Evolutionary conservation across 2,113 vertebrate genomes (phyloP).

Genomic region (Megaptera novaeangliae): DNA sequence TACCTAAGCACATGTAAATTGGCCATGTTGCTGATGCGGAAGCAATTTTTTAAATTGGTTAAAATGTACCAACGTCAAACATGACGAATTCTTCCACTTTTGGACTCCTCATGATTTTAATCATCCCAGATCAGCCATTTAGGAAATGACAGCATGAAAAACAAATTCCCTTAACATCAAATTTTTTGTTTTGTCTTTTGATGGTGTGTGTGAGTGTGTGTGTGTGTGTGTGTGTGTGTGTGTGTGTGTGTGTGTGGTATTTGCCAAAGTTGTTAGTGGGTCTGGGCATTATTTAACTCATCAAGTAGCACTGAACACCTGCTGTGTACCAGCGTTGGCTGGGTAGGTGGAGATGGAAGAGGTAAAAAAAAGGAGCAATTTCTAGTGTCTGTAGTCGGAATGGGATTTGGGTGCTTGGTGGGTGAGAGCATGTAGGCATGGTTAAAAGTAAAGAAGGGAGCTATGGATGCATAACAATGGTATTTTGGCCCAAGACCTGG

Average conservation of each 20-base stretch:
- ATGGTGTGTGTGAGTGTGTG: not conserved
- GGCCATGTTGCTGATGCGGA: constrained; percentile 65
- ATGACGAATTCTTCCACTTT: constrained; percentile 73
- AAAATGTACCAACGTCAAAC: constrained; percentile 71
- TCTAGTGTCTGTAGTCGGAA: not conserved
- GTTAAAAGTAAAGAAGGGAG: not conserved
- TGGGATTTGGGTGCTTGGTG: not conserved
- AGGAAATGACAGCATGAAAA: constrained; percentile 43
- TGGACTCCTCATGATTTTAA: constrained; percentile 73
- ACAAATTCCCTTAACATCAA: constrained; percentile 17
- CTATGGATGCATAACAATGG: not conserved
- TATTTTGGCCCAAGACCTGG: not conserved
- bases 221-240: not conserved
- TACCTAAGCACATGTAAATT: constrained; percentile 74
- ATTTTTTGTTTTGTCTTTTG: constrained; percentile 19
- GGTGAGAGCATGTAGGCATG: not conserved
- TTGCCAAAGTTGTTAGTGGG: not conserved
- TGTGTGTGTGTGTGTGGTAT: too few relatives aligned
- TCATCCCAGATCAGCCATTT: constrained; percentile 59
- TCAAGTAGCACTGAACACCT: not conserved
- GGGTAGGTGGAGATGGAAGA: not conserved
- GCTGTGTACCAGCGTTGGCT: not conserved
- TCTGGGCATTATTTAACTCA: constrained; percentile 2
- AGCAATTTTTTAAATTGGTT: constrained; percentile 74
- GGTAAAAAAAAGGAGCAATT: not conserved